Evolutionary conservation across 2,113 vertebrate genomes (phyloP), one percentile per base, ranked within the genome.

Genomic region (Micronycteris hirsuta): DNA sequence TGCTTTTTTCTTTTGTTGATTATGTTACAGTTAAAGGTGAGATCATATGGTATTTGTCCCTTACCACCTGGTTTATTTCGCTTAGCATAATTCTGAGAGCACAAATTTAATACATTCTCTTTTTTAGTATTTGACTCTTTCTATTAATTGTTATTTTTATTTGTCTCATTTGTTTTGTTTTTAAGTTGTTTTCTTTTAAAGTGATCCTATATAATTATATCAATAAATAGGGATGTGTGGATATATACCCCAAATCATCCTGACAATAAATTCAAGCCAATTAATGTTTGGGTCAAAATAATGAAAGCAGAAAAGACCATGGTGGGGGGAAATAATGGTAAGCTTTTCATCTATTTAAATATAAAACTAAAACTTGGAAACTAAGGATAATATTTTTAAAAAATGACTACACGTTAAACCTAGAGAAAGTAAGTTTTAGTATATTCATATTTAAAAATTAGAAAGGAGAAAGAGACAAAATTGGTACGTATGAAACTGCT

Each of bases 401-500:
- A 83, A 63, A 43, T 56, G 11, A 43, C 2, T 14, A 63, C 26
- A 83, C 28, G 1, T 28, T 87, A 81, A 84, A 58, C 4, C 4
- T 20, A 92, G 24, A 61, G 4, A 89, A 83, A 22, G 12, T n/a
- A 68, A 33, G 4, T 82, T 38, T 33, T 74, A 92, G 36, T 82
- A 52, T 77, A 86, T 36, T 95, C 52, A 81, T 24, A 56, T 67
- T 92, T 26, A 73, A 91, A 95, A 88, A 19, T 82, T 86, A 73
- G 15, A 24, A 71, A 33, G 10, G 58, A 80, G 22, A 8, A 54
- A 28, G 43, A 71, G 4, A 3, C 47, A 82, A 65, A 4, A 43
- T 31, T 17, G 7, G 24, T 17, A 16, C 2, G 24, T 38, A 38
- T 22, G 13, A 82, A 77, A 90, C 17, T 85, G 24, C 16, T 63